Evolutionary conservation across 2,888 invertebrate species (phyloP), one percentile per base, ranked within the genome.

Genomic region (Steinernema hermaphroditum): DNA sequence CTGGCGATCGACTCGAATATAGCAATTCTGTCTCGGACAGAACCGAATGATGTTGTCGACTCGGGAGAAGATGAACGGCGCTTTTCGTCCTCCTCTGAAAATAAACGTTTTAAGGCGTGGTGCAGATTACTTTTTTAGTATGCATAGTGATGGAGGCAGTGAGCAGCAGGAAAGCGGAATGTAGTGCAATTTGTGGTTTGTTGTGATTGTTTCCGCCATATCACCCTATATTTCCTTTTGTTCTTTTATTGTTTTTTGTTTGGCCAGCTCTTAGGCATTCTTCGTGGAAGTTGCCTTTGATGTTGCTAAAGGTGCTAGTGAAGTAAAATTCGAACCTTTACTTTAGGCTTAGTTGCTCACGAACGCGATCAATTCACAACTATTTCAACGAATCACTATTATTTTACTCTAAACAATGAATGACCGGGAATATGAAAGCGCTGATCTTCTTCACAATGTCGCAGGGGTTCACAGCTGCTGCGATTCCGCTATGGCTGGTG

Each of bases 21-120:
- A 4, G 75, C 77, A 44, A 79, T 81, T 1, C 81, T 72, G 62
- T 79, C 81, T 9, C 74, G 74, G 16, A 79, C 79, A 8, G 80
- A 81, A 16, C 75, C 72, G 8, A 72, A 22, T 8, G 77, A 77
- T 29, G 72, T 41, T 22, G 68, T 71, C 0, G 44, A 44, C 50
- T 34, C 57, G 1, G 62, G 62, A 32, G 62, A 62, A 6, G 34
- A 62, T 16, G 62, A 34, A 1, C 62, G 50, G 22, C 22, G 62
- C 27, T 27, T 22, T 29, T 29, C 68, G 2, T 54, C 71, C 46
- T 49, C 72, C 16, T 74, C 73, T 72, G 27, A 72, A 72, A 69
- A 19, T 29, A 8, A 9, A 9, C 22, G 4, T 4, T 37, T 37
- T 8, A 12, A 37, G n/a, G n/a, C n/a, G n/a, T n/a, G n/a, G n/a